Evolutionary conservation across 1,140 invertebrate species (phyloP).

Genomic region (Campoletis sonorensis): DNA sequence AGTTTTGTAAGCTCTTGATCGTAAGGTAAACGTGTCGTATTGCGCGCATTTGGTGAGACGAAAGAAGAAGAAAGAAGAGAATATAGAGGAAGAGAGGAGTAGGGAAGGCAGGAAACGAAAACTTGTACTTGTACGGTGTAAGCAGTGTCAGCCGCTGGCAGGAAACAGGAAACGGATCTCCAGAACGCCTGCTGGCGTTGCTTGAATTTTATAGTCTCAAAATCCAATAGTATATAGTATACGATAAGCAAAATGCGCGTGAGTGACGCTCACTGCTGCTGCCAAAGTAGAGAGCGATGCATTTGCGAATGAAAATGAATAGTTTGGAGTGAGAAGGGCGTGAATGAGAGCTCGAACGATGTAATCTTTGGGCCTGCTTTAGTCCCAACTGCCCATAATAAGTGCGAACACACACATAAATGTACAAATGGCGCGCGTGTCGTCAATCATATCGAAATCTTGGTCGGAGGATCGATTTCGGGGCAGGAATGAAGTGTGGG

Average conservation of each 20-base stretch:
- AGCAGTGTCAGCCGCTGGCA: slow-evolving; percentile 56
- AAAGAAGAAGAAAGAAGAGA: background rate
- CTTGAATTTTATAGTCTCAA: slow-evolving; percentile 61
- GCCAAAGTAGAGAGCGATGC: background rate
- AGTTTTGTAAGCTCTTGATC: slow-evolving; percentile 4
- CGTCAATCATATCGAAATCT: slow-evolving; percentile 53
- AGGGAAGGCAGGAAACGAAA: slow-evolving; percentile 42
- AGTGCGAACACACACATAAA: background rate
- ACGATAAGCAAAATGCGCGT: background rate
- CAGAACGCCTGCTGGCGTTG: slow-evolving; percentile 64
- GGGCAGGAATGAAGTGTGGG: slow-evolving; percentile 54
- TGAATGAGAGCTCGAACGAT: no score
- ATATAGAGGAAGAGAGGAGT: background rate
- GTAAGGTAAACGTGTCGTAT: slow-evolving; percentile 29
- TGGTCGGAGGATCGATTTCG: slow-evolving; percentile 36
- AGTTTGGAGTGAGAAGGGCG: no score
- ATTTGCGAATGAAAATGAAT: background rate
- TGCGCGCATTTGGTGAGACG: background rate
- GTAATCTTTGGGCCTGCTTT: no score
- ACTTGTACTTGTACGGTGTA: slow-evolving; percentile 61
- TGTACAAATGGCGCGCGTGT: slow-evolving; percentile 5
- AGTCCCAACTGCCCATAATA: background rate
- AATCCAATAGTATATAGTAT: slow-evolving; percentile 22
- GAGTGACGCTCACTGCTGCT: no score
- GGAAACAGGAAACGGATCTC: slow-evolving; percentile 73